Base-by-base conservation (phyloP, 1,140 invertebrate genomes). In the Cylas formicarius region DNA sequence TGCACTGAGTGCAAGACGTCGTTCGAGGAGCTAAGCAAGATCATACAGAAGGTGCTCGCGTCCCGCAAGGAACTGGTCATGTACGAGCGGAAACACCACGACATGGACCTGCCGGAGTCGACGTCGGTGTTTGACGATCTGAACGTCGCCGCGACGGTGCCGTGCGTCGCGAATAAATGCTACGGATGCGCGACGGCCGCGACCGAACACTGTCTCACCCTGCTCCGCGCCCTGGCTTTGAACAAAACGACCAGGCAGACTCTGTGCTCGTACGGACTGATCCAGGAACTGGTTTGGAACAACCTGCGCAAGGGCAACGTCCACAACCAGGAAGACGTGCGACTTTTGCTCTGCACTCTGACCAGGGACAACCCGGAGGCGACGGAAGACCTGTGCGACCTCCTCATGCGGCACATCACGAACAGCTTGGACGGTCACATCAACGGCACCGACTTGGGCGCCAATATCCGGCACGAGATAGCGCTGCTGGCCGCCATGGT, bases 11-110 rank as follows among this genome's bases (percentile, higher is more conserved):
- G 91, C 63, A 92, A 91, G 61, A 84, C 81, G 9, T 86, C 88
- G 2, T 97, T 97, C 67, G 93, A 97, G 63, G 93, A 97, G 60
- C 72, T 98, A 0, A 94, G 90, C 62, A 93, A 96, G 69, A 90
- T 95, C 35, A 94, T 96, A 40, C 86, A 97, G 71, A 81, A 84
- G 61, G 45, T 60, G 4, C 44, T 62, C 35, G 56, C 57, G 50
- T 71, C 53, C 36, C 70, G 73, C 17, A 80, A 87, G 56, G 92
- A 96, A 63, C 69, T 97, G 16, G 88, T 97, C 1, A 81, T 89
- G 0, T 97, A 94, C 61, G 93, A 97, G 66, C 74, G 89, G 31
- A 84, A 84, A 47, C 87, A 94, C 58, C 66, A 73, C 17, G 78
- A 76, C 48, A 52, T 53, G 16, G 61, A 62, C 36, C 27, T 48